Percentiles rank a stretch among this genome's conserved stretches.
Evolutionary conservation across 2,888 invertebrate species (phyloP).

Genomic region (Hololepta plana): DNA sequence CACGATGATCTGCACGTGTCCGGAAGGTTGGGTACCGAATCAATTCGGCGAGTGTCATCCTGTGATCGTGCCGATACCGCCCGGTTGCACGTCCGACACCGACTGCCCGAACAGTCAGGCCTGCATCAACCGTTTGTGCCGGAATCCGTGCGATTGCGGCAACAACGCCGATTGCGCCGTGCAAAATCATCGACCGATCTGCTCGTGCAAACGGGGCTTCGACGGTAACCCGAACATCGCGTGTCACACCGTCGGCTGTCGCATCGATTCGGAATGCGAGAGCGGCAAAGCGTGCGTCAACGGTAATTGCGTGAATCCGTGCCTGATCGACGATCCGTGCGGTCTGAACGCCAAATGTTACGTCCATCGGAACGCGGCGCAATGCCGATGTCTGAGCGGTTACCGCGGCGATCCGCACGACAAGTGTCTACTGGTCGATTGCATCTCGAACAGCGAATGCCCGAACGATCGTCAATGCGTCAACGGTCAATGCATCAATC

Average conservation of each 20-base stretch:
- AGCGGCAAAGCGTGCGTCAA: slow-evolving; percentile 70
- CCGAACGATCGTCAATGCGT: slow-evolving; percentile 70
- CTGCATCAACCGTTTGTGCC: slow-evolving; percentile 71
- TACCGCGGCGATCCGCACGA: slow-evolving; percentile 63
- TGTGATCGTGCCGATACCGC: slow-evolving; percentile 45
- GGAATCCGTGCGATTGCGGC: slow-evolving; percentile 79
- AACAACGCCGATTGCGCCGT: slow-evolving; percentile 66
- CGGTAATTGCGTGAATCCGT: slow-evolving; percentile 72
- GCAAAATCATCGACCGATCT: slow-evolving; percentile 68
- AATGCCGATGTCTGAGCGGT: slow-evolving; percentile 66
- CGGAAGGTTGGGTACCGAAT: slow-evolving; percentile 68
- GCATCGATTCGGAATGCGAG: slow-evolving; percentile 67
- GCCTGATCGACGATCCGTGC: slow-evolving; percentile 61
- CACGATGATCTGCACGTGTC: slow-evolving; percentile 77
- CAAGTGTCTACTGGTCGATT: slow-evolving; percentile 62
- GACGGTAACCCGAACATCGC: slow-evolving; percentile 74
- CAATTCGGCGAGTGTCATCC: slow-evolving; percentile 61
- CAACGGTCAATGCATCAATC: slow-evolving; percentile 71
- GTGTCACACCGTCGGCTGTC: slow-evolving; percentile 65
- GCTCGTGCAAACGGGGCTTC: slow-evolving; percentile 67
- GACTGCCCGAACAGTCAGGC: slow-evolving; percentile 66
- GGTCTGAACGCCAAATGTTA: slow-evolving; percentile 71
- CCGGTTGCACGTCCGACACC: slow-evolving; percentile 60
- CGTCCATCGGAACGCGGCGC: slow-evolving; percentile 39
- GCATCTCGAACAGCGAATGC: slow-evolving; percentile 74